Evolutionary conservation across 2,797 vertebrate species (phyloP).

Genomic region (Aphelocoma californica): DNA sequence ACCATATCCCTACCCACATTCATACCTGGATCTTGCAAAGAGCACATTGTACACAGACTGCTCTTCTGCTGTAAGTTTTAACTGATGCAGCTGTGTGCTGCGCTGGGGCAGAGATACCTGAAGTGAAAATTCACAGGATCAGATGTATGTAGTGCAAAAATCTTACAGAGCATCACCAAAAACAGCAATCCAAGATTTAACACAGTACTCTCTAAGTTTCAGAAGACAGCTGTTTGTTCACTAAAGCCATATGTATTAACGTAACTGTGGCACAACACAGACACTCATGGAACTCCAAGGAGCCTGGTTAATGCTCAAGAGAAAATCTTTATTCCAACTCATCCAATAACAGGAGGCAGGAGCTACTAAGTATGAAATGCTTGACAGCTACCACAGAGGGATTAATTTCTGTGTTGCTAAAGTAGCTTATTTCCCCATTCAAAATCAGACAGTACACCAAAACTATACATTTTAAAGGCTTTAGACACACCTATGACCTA

Average conservation of each 20-base stretch:
- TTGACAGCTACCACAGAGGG: background rate
- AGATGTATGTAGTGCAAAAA: background rate
- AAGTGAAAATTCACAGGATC: background rate
- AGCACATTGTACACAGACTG: slow-evolving; percentile 88
- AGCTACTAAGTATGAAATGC: background rate
- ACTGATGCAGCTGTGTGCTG: slow-evolving; percentile 77
- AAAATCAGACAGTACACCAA: background rate
- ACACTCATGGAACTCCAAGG: background rate
- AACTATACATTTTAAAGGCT: background rate
- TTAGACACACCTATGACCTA: background rate
- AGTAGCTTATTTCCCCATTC: background rate
- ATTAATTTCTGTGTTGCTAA: background rate
- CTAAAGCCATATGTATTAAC: background rate
- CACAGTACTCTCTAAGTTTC: background rate
- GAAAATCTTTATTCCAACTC: background rate
- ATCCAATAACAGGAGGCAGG: background rate
- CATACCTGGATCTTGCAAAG: slow-evolving; percentile 89
- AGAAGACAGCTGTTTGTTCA: background rate
- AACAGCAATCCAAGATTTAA: background rate
- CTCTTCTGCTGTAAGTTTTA: slow-evolving; percentile 88
- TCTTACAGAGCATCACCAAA: background rate
- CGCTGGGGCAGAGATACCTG: slow-evolving; percentile 88
- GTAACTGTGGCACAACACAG: background rate
- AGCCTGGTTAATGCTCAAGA: background rate
- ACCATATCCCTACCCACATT: background rate